Base-by-base conservation (phyloP, 2,113 vertebrate genomes). In the Passer montanus region DNA sequence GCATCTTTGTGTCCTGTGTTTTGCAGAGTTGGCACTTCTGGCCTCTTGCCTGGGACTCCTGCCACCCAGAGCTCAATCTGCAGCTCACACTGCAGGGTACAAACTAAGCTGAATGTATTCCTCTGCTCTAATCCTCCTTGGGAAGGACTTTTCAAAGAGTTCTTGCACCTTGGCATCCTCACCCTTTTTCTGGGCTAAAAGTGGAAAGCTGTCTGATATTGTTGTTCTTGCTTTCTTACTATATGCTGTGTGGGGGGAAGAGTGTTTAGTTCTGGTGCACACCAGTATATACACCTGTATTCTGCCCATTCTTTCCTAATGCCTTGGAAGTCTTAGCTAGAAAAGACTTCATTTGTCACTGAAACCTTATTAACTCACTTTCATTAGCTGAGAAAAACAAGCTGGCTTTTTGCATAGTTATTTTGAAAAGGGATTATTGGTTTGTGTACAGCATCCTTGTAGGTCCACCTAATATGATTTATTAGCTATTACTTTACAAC, bases 61-160 rank as follows among this genome's bases (percentile, higher is more conserved):
- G 52, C 15, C 15, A 3, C 37, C 15, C 33, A 12, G 28, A 52
- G 33, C 28, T 82, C 33, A 46, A 11, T 44, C 53, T 74, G 39
- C 46, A 43, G n/a, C 27, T 81, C 33, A n/a, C 28, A 11, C 10
- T n/a, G 26, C 0, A 0, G 30, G 6, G 17, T 55, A 27, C 37
- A 37, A 44, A 23, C 15, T 0, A 0, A 58, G 37, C 18, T 1
- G 1, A 59, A 20, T 33, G 4, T 67, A 4, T 59, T 74, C 27
- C 39, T 60, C n/a, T 60, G 21, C 46, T 11, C 19, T 43, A 44
- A 28, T 66, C 22, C 26, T 46, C 13, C 35, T 69, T 81, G 30
- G 30, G 19, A 18, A 59, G 23, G 44, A 68, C 14, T 78, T 87
- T 56, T 47, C 62, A 68, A 72, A 87, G 30, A 39, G 15, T 15